A percentile compares a stretch with the other conserved stretches of the same genome.
Evolutionary conservation across 2,797 vertebrate species (phyloP).

Genomic region (Acrossocheilus fasciatus): DNA sequence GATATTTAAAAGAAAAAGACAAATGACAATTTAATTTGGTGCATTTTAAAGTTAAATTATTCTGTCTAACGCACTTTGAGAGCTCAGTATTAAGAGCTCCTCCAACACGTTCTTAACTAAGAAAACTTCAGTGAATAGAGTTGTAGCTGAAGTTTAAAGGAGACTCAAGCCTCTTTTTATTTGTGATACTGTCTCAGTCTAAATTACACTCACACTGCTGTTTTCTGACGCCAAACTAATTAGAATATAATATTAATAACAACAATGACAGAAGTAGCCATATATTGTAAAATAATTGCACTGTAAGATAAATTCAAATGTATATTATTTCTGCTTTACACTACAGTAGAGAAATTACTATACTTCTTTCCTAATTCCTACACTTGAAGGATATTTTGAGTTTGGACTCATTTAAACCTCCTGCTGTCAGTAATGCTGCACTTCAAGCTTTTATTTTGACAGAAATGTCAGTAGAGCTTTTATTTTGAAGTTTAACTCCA

Average conservation of each 20-base stretch:
- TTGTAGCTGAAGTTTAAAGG: too few species aligned
- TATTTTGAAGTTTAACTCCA: not conserved
- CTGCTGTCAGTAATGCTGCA: not conserved
- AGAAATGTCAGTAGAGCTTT: too few species aligned
- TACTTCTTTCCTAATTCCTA: not conserved
- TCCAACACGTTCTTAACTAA: too few species aligned
- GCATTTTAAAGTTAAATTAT: too few species aligned
- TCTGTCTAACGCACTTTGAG: too few species aligned
- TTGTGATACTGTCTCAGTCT: too few species aligned
- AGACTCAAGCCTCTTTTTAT: too few species aligned
- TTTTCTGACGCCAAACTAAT: not conserved
- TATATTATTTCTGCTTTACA: not conserved
- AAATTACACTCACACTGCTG: not conserved
- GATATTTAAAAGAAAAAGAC: too few species aligned
- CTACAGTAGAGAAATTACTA: not conserved
- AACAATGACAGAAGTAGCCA: not conserved
- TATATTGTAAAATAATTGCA: not conserved
- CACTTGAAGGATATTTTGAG: not conserved
- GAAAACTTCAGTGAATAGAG: too few species aligned
- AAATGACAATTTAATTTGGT: too few species aligned
- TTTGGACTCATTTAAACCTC: not conserved
- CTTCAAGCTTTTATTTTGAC: not conserved
- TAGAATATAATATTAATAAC: not conserved
- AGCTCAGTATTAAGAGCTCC: too few species aligned
- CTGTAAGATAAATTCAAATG: not conserved